Conservation (phyloP, 2,888 invertebrate genomes). For the Euplagia quadripunctaria region DNA sequence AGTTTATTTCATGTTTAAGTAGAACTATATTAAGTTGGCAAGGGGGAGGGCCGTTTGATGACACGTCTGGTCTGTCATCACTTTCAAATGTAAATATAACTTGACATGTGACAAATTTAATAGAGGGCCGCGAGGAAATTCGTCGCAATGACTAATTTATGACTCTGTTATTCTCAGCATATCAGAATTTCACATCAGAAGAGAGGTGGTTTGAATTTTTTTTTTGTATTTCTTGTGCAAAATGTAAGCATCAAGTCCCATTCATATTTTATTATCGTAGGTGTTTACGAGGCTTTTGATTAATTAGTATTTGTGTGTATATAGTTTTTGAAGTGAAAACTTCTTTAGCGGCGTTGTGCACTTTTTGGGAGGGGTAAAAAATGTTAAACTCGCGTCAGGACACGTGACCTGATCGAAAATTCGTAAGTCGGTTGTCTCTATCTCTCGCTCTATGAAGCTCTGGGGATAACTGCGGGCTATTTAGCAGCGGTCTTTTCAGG, state of each 20-base stretch:
- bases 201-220: neutral
- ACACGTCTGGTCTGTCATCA: slow-evolving; percentile 55
- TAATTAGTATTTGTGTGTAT: neutral
- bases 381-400: too few species aligned
- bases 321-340: too few species aligned
- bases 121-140: slow-evolving; percentile 49
- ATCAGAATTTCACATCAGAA: neutral
- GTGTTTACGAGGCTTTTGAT: too few species aligned
- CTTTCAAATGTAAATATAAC: slow-evolving; percentile 54
- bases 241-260: neutral
- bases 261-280: neutral
- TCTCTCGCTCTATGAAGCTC: neutral
- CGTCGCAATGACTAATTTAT: slow-evolving; percentile 42
- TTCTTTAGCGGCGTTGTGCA: too few species aligned
- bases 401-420: too few species aligned
- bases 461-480: neutral
- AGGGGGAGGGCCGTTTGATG: slow-evolving; percentile 54
- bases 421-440: too few species aligned
- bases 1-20: slow-evolving; percentile 55
- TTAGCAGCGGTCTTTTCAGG: too few species aligned
- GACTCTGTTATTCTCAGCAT: slow-evolving; percentile 18
- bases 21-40: slow-evolving; percentile 52
- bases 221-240: neutral
- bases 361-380: too few species aligned
- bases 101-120: slow-evolving; percentile 56